Evolutionary conservation across 2,888 invertebrate genomes (phyloP).

Genomic region (Globia sparganii): DNA sequence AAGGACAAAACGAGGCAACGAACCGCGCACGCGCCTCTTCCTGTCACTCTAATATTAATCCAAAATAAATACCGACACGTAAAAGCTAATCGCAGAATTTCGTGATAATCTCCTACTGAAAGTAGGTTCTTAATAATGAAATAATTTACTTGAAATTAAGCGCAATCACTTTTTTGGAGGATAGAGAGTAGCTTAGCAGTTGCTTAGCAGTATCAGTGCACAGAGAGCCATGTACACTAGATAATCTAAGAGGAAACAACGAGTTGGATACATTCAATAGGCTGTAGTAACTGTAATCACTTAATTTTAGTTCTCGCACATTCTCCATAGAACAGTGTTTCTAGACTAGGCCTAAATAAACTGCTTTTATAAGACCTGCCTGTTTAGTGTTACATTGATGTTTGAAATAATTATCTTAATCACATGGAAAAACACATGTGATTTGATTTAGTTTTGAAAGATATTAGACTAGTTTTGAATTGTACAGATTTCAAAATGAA

Average conservation of each 20-base stretch:
- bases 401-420: neutral
- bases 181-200: neutral
- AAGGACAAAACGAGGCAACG: neutral
- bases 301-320: neutral
- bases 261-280: neutral
- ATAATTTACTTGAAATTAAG: neutral
- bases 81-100: neutral
- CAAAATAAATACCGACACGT: neutral
- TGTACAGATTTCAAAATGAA: slow-evolving; percentile 1
- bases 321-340: neutral
- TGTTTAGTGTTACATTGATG: neutral
- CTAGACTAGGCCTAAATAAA: neutral
- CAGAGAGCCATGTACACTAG: neutral
- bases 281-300: neutral
- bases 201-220: neutral
- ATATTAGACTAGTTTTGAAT: neutral
- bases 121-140: neutral
- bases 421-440: neutral
- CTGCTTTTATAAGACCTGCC: neutral
- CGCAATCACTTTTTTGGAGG: neutral
- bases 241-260: neutral
- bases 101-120: neutral
- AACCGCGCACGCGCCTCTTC: no score
- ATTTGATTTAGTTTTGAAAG: neutral
- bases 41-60: neutral